Conservation (phyloP, 2,888 invertebrate species). For the Drosophila melanocephala region DNA sequence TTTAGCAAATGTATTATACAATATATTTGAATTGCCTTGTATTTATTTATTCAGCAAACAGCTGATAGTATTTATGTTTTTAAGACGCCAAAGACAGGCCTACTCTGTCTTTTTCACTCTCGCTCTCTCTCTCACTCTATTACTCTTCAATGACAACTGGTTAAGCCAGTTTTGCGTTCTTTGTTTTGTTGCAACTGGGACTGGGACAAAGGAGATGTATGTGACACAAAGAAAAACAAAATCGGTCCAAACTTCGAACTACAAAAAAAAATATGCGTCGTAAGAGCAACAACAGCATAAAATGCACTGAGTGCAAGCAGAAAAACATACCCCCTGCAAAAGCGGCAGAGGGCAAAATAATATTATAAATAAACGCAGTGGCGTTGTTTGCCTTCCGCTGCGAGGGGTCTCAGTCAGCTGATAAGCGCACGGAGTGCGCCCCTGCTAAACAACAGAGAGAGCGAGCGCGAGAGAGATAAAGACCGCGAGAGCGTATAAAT, state of each 20-base stretch:
- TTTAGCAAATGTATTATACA: background rate
- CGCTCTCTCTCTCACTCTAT: background rate
- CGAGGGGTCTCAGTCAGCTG: constrained; percentile 44
- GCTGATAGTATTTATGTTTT: constrained; percentile 47
- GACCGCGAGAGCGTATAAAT: constrained; percentile 1
- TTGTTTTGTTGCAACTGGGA: constrained; percentile 25
- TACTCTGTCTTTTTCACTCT: background rate
- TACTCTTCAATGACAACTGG: constrained; percentile 36
- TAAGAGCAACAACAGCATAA: constrained; percentile 23
- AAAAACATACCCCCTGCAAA: constrained; percentile 37
- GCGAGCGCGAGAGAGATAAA: constrained; percentile 6
- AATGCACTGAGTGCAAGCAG: constrained; percentile 27
- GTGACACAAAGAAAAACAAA: constrained; percentile 31
- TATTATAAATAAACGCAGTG: constrained; percentile 35
- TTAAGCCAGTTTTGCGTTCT: constrained; percentile 49
- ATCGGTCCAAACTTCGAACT: constrained; percentile 3
- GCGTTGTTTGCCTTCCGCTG: constrained; percentile 20
- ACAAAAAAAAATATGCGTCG: constrained; percentile 26
- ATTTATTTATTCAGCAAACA: constrained; percentile 20
- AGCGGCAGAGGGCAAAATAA: constrained; percentile 19
- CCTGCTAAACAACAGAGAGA: constrained; percentile 21
- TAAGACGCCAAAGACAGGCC: background rate
- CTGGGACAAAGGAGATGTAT: constrained; percentile 33
- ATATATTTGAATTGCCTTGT: background rate
- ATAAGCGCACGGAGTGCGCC: constrained; percentile 43